Conservation (phyloP, 2,113 vertebrate species). For the Oriolus oriolus region DNA sequence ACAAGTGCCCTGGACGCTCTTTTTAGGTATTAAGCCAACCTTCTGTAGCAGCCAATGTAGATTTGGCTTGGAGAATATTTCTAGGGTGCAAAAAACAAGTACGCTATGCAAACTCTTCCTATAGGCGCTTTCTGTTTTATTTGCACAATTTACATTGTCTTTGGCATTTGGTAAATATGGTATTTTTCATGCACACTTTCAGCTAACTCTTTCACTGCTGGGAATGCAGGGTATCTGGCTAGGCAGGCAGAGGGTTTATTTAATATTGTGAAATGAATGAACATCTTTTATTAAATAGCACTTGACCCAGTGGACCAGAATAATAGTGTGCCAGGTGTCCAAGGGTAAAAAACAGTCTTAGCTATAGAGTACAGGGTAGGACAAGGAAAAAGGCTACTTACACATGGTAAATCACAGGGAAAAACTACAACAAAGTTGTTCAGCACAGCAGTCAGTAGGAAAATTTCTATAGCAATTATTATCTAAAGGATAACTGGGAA, state of each 20-base stretch:
- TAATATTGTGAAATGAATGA: background rate
- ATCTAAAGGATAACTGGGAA: background rate
- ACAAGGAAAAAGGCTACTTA: background rate
- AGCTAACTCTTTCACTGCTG: background rate
- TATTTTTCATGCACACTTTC: background rate
- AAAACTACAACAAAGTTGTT: background rate
- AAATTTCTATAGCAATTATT: background rate
- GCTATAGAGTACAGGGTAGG: background rate
- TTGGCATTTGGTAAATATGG: background rate
- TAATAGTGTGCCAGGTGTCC: background rate
- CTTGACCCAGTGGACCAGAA: background rate
- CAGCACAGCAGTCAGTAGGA: background rate
- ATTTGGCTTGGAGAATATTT: background rate
- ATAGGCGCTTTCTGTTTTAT: background rate
- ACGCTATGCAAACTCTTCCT: background rate
- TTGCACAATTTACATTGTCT: background rate
- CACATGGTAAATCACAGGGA: background rate
- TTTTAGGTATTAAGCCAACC: background rate
- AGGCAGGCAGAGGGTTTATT: background rate
- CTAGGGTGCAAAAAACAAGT: background rate
- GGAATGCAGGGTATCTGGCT: background rate
- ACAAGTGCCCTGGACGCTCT: slow-evolving; percentile 16
- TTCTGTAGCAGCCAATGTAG: slow-evolving; percentile 4
- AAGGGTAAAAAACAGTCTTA: background rate
- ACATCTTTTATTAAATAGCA: background rate